phyloP scores from a whole-genome alignment of 2,113 vertebrate species.

The Pitta sordida region DNA sequence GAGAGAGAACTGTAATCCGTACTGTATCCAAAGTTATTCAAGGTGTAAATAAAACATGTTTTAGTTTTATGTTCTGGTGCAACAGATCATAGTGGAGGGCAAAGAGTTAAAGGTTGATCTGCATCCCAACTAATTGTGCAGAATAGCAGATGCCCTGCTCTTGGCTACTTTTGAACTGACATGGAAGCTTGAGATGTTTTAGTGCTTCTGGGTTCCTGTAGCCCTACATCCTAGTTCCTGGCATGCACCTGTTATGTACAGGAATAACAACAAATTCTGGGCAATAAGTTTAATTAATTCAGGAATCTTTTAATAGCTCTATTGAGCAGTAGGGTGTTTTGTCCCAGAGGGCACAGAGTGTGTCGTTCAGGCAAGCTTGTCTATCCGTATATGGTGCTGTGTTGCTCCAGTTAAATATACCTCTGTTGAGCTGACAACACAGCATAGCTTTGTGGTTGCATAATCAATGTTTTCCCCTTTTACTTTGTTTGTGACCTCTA shows the following conservation, averaged over 20 bases:
- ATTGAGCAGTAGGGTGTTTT: background rate
- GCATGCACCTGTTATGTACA: background rate
- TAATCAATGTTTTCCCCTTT: slow-evolving; percentile 34
- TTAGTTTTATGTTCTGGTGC: background rate
- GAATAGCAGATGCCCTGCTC: background rate
- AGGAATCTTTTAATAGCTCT: background rate
- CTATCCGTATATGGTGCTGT: slow-evolving; percentile 54
- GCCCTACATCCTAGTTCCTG: background rate
- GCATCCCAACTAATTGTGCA: background rate
- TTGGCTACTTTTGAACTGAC: background rate
- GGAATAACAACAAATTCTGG: background rate
- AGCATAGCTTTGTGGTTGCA: slow-evolving; percentile 47
- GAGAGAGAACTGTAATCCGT: background rate
- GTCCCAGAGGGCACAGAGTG: background rate
- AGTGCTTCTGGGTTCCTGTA: background rate
- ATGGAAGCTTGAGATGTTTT: background rate
- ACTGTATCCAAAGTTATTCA: background rate
- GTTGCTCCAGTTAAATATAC: slow-evolving; percentile 55
- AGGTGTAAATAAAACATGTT: background rate
- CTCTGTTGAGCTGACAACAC: slow-evolving; percentile 33
- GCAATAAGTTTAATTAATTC: background rate
- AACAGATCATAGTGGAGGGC: background rate
- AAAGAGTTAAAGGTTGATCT: background rate
- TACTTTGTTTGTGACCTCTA: slow-evolving; percentile 48
- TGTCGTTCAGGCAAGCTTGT: background rate